phyloP scores from a whole-genome alignment of 2,113 vertebrate species.

The Mohoua ochrocephala region DNA sequence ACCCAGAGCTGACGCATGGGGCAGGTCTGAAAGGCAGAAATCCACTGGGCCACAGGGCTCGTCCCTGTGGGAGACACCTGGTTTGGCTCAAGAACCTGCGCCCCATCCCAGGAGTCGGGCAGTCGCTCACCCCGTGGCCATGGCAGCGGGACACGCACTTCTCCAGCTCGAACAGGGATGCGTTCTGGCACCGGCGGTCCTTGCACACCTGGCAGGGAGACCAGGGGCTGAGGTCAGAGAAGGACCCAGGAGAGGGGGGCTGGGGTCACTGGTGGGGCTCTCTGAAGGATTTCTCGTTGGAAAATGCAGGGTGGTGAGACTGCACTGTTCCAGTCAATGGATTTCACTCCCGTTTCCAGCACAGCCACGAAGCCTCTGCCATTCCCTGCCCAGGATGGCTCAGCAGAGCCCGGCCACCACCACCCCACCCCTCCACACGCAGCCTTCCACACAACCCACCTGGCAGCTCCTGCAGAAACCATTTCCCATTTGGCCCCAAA shows the following conservation, averaged over 20 bases:
- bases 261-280: accelerated
- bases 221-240: background rate
- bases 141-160: slow-evolving; percentile 80
- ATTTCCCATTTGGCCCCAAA: background rate
- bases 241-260: background rate
- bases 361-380: background rate
- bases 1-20: background rate
- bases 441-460: background rate
- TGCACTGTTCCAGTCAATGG: accelerated
- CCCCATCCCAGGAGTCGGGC: background rate
- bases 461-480: background rate
- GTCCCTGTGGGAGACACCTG: background rate
- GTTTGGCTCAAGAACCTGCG: background rate
- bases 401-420: background rate
- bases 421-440: background rate
- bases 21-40: background rate
- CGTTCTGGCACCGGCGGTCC: slow-evolving; percentile 84
- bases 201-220: slow-evolving; percentile 82
- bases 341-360: background rate
- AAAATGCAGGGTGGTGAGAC: background rate
- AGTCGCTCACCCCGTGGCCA: slow-evolving; percentile 66
- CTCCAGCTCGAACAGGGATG: slow-evolving; percentile 82
- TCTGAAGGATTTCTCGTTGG: accelerated
- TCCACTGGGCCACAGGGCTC: accelerated
- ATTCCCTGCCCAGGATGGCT: accelerated